phyloP scores from a whole-genome alignment of 2,113 vertebrate species.

The Phalacrocorax brasilianus region DNA sequence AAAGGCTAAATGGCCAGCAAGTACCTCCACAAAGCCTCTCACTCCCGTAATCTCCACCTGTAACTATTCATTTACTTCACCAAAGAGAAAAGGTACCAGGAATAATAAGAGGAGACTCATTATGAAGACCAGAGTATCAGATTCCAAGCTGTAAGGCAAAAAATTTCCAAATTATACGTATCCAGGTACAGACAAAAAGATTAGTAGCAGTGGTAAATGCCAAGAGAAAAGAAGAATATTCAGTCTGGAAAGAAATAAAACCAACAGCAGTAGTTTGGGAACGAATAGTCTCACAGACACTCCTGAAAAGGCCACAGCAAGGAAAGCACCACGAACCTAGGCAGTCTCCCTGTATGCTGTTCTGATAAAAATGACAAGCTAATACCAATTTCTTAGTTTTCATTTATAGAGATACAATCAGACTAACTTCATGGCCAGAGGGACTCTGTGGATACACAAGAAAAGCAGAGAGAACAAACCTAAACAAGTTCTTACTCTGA shows the following conservation, averaged over 20 bases:
- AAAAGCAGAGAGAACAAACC: neutral
- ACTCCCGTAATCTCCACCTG: neutral
- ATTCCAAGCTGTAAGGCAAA: neutral
- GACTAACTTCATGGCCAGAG: neutral
- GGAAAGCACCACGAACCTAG: accelerated
- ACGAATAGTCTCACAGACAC: neutral
- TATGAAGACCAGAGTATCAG: neutral
- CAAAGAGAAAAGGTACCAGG: neutral
- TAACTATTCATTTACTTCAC: neutral
- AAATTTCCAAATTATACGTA: accelerated
- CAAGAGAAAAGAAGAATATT: neutral
- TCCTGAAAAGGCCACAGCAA: neutral
- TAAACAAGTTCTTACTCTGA: neutral
- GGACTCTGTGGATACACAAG: neutral
- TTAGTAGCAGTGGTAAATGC: neutral
- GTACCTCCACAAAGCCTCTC: neutral
- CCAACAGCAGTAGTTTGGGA: neutral
- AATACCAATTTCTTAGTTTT: neutral
- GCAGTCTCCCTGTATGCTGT: neutral
- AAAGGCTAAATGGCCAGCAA: neutral
- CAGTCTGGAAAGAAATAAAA: neutral
- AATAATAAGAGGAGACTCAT: accelerated
- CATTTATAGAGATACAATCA: neutral
- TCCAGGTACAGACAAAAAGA: neutral
- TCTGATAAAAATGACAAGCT: neutral